These are phyloP conservation scores for Proisotoma minuta DNA, from an alignment of 2,888 invertebrate species.

Conservation along the genomic window DNA sequence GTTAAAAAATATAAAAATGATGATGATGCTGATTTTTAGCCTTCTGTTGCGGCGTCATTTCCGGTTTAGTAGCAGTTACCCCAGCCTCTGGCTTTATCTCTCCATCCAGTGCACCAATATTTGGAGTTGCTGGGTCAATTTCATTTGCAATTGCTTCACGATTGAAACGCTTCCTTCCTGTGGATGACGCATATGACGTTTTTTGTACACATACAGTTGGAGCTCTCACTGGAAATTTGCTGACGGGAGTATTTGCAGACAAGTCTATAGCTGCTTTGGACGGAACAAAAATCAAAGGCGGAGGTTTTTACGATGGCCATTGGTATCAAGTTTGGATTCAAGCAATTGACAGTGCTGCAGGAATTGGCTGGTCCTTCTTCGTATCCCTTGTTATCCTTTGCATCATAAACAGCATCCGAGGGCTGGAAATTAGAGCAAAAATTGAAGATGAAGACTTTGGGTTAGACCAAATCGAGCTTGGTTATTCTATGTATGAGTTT, in stretches of 20 bases:
- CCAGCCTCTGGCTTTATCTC: slow-evolving; percentile 22
- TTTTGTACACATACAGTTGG: slow-evolving; percentile 39
- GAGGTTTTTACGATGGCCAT: slow-evolving; percentile 26
- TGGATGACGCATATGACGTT: slow-evolving; percentile 42
- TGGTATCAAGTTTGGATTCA: slow-evolving; percentile 23
- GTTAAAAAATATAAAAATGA: no score
- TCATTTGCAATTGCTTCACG: no score
- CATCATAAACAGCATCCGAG: slow-evolving; percentile 32
- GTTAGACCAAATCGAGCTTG: slow-evolving; percentile 27
- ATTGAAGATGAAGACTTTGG: slow-evolving; percentile 4
- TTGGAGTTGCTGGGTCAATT: no score
- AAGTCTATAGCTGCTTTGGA: slow-evolving; percentile 27
- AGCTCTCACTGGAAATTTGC: slow-evolving; percentile 35
- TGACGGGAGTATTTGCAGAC: slow-evolving; percentile 41
- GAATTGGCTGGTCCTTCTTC: slow-evolving; percentile 23
- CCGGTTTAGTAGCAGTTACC: slow-evolving; percentile 19
- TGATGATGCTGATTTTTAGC: no score
- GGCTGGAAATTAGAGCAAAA: slow-evolving; percentile 19
- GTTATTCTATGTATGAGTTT: slow-evolving; percentile 29
- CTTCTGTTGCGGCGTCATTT: slow-evolving; percentile 39
- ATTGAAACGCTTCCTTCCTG: slow-evolving; percentile 26
- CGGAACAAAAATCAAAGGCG: slow-evolving; percentile 30
- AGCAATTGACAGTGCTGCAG: slow-evolving; percentile 19
- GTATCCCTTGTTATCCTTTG: slow-evolving; percentile 27
- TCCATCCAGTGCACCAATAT: slow-evolving; percentile 24